A percentile compares a stretch with the other conserved stretches of the same genome.
phyloP scores from a whole-genome alignment of 2,888 invertebrate genomes.

The Ennomos quercinarius region DNA sequence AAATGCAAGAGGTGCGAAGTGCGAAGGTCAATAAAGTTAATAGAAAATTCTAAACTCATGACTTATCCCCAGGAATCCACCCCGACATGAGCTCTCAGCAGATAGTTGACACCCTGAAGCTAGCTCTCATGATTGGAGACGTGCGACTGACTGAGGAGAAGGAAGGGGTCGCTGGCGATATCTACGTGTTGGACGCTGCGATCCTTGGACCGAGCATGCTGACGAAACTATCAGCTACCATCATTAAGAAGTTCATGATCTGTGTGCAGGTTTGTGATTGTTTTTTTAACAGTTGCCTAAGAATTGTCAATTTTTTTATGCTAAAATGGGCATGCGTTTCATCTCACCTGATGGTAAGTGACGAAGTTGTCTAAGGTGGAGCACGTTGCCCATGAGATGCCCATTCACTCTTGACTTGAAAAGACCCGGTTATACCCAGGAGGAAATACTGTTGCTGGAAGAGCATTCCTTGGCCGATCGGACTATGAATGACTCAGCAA shows the following conservation, averaged over 20 bases:
- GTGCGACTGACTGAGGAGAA: slow-evolving; percentile 90
- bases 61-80: slow-evolving; percentile 75
- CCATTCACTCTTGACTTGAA: no score
- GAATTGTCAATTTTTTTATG: no score
- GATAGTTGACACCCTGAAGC: slow-evolving; percentile 90
- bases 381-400: no score
- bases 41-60: not conserved
- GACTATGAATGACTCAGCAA: no score
- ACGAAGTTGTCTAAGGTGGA: no score
- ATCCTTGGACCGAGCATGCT: slow-evolving; percentile 91
- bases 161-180: slow-evolving; percentile 93
- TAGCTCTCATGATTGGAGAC: slow-evolving; percentile 94
- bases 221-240: slow-evolving; percentile 91
- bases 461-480: no score
- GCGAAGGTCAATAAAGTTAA: no score
- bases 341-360: no score
- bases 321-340: no score
- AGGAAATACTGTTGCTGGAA: no score
- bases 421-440: no score
- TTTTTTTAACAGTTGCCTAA: not conserved
- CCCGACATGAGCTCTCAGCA: slow-evolving; percentile 88
- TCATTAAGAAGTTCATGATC: slow-evolving; percentile 93
- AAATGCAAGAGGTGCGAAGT: no score
- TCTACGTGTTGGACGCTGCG: slow-evolving; percentile 91
- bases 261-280: slow-evolving; percentile 87